Evolutionary conservation across 2,113 vertebrate species (phyloP).

Genomic region (Tragelaphus buxtoni): DNA sequence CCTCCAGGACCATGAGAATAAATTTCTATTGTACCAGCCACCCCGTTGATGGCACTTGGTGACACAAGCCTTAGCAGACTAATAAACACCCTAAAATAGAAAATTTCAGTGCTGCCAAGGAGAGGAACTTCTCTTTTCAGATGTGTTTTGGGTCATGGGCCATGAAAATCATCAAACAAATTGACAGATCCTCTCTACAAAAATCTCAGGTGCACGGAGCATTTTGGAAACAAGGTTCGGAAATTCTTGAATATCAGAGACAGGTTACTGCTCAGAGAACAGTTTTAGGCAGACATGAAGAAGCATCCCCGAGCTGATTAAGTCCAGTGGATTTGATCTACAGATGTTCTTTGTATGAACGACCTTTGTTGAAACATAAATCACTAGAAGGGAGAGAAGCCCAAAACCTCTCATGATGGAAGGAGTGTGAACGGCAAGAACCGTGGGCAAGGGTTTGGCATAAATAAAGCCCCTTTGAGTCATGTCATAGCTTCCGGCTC

Average conservation of each 20-base stretch:
- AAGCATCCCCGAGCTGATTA: background rate
- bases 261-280: background rate
- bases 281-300: fast-evolving
- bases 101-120: background rate
- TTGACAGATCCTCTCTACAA: background rate
- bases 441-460: background rate
- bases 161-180: fast-evolving
- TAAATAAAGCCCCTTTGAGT: fast-evolving
- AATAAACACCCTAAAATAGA: background rate
- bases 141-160: background rate
- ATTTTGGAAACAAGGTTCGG: background rate
- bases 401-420: background rate
- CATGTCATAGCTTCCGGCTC: fast-evolving
- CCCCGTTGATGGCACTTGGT: fast-evolving
- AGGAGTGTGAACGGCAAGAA: background rate
- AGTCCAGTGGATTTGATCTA: background rate
- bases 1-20: background rate
- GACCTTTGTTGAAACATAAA: background rate
- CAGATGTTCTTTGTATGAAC: background rate
- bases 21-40: background rate
- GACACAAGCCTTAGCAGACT: background rate
- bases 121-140: background rate
- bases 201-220: background rate
- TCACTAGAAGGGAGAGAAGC: background rate
- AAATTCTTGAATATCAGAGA: background rate